These are phyloP conservation scores for Phaethornis superciliosus DNA, from an alignment of 2,113 vertebrate genomes.

Conservation along the genomic window DNA sequence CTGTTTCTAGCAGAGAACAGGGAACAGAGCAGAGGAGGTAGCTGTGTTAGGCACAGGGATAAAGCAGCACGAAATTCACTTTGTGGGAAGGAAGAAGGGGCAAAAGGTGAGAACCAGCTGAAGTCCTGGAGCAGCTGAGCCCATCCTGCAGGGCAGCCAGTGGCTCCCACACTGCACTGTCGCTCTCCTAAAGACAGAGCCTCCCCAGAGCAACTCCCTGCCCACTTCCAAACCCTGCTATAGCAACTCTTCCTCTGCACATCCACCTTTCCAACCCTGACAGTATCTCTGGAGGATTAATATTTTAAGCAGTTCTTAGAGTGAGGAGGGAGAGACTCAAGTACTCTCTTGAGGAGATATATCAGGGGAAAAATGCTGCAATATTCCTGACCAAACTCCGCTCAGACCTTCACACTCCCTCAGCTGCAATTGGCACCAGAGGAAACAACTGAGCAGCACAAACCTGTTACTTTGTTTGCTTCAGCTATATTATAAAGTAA, in stretches of 20 bases:
- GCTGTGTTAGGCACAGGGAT: background rate
- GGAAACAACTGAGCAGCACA: background rate
- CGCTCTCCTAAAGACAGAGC: background rate
- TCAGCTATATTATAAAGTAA: background rate
- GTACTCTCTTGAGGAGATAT: background rate
- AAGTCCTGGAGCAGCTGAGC: background rate
- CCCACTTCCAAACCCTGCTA: background rate
- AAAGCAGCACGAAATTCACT: background rate
- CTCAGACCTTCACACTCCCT: background rate
- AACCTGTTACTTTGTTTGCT: background rate
- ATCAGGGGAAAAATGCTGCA: rapidly evolving
- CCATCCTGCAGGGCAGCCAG: background rate
- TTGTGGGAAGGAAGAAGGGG: background rate
- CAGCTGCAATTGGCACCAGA: background rate
- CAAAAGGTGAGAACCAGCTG: background rate
- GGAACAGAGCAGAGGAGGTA: background rate
- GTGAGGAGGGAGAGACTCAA: background rate
- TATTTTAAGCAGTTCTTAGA: background rate
- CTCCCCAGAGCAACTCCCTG: background rate
- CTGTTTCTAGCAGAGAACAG: background rate
- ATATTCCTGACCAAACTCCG: background rate
- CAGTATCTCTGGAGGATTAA: background rate
- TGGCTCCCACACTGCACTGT: background rate
- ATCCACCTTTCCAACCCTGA: background rate
- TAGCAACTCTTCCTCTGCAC: background rate